These are phyloP conservation scores for Tachypleus tridentatus DNA, from an alignment of 1,140 invertebrate species.

Conservation along the genomic window DNA sequence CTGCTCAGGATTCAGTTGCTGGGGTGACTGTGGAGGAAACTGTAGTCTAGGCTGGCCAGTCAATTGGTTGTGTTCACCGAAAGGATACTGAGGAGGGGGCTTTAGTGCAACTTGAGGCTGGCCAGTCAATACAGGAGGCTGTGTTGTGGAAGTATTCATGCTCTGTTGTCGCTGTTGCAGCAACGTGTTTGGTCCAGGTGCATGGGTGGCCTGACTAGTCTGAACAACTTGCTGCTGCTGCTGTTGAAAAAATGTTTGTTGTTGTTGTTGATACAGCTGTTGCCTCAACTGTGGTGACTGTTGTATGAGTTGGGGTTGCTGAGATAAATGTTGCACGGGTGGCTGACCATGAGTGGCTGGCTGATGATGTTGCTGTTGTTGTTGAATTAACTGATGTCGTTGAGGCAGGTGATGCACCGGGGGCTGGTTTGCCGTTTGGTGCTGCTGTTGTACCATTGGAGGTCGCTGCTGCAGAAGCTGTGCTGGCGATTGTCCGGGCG, in stretches of 20 bases:
- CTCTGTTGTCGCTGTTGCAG: neutral
- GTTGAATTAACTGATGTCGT: conserved; percentile 10
- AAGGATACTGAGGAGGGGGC: conserved; percentile 18
- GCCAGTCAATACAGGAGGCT: neutral
- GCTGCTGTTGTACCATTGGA: conserved; percentile 13
- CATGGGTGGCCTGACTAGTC: conserved; percentile 9
- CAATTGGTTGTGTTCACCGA: conserved; percentile 13
- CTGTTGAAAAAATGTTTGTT: conserved; percentile 37
- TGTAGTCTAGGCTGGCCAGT: conserved; percentile 19
- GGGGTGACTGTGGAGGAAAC: conserved; percentile 16
- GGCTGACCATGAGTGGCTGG: conserved; percentile 37
- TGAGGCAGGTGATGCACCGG: conserved; percentile 8
- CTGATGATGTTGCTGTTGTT: conserved; percentile 24
- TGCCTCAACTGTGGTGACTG: conserved; percentile 51
- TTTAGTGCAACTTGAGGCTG: conserved; percentile 18
- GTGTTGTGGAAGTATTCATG: neutral
- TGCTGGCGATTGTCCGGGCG: conserved; percentile 7
- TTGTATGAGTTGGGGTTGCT: conserved; percentile 37
- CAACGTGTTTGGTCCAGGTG: neutral
- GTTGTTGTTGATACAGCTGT: conserved; percentile 29
- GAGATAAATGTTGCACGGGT: conserved; percentile 7
- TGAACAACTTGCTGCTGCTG: conserved; percentile 30
- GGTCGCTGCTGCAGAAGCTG: conserved; percentile 1
- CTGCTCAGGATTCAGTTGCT: conserved; percentile 5
- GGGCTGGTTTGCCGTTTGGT: conserved; percentile 2